phyloP scores from a whole-genome alignment of 2,113 vertebrate genomes.

The Oryzias woworae region DNA sequence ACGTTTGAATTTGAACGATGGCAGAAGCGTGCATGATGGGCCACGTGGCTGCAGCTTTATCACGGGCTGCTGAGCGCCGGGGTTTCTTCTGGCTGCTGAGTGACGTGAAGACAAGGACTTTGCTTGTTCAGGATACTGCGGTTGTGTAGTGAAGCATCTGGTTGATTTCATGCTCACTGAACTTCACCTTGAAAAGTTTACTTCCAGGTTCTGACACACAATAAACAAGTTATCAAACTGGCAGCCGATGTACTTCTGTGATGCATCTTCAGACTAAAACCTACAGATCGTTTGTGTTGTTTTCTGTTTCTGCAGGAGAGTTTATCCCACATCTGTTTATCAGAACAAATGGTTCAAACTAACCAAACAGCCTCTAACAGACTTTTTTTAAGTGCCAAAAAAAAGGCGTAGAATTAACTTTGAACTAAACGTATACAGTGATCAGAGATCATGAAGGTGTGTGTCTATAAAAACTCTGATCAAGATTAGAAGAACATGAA shows the following conservation, averaged over 20 bases:
- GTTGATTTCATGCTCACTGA: constrained; percentile 23
- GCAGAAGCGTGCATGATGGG: too few relatives aligned
- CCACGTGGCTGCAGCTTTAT: constrained; percentile 17
- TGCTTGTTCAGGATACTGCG: constrained; percentile 26
- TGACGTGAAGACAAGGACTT: constrained; percentile 19
- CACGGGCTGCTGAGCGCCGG: constrained; percentile 23
- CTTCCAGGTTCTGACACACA: neutral
- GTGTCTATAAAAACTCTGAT: too few relatives aligned
- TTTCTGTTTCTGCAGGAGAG: neutral
- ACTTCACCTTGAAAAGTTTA: constrained; percentile 1
- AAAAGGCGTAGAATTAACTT: too few relatives aligned
- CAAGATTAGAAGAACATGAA: too few relatives aligned
- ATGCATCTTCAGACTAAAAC: rapidly evolving
- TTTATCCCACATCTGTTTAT: too few relatives aligned
- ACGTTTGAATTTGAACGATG: too few relatives aligned
- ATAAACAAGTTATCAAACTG: neutral
- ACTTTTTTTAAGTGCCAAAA: too few relatives aligned
- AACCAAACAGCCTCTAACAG: too few relatives aligned
- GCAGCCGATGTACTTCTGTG: neutral
- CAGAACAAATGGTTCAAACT: too few relatives aligned
- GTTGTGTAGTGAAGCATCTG: constrained; percentile 14
- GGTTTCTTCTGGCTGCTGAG: constrained; percentile 9
- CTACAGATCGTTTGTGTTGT: neutral
- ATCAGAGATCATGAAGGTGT: too few relatives aligned
- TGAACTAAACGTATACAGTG: too few relatives aligned